Percentiles rank a stretch among this genome's conserved stretches.
Evolutionary conservation across 2,113 vertebrate species (phyloP).

Genomic region (Sclerurus mexicanus): DNA sequence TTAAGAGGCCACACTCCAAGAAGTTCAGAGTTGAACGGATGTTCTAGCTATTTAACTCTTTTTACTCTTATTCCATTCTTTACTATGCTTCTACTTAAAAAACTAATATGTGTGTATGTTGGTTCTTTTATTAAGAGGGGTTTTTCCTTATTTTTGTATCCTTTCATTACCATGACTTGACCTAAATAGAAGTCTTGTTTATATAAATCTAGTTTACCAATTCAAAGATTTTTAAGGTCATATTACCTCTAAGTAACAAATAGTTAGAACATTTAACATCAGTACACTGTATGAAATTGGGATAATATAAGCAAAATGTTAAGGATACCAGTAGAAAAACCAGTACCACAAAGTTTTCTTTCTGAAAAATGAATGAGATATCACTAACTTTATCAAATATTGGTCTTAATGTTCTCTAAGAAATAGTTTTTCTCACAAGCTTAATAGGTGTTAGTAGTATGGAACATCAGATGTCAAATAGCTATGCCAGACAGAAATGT

Average conservation of each 20-base stretch:
- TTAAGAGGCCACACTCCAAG: not conserved
- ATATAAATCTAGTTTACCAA: not conserved
- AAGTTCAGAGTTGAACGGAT: not conserved
- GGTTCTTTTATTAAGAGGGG: not conserved
- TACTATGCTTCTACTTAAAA: not conserved
- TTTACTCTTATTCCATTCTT: not conserved
- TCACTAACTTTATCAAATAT: not conserved
- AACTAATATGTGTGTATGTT: not conserved
- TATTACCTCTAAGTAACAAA: not conserved
- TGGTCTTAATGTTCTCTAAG: not conserved
- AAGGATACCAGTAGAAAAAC: not conserved
- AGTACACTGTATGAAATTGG: accelerated
- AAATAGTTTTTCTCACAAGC: not conserved
- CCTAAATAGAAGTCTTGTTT: not conserved
- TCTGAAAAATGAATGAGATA: not conserved
- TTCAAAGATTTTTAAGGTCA: not conserved
- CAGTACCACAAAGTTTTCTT: not conserved
- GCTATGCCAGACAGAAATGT: not conserved
- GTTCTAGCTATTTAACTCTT: not conserved
- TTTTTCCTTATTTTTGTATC: not conserved
- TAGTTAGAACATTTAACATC: accelerated
- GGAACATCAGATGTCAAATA: not conserved
- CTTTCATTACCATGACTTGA: not conserved
- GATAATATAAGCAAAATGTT: not conserved
- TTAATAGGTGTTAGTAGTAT: not conserved